These are phyloP conservation scores for Volucella inanis DNA, from an alignment of 2,888 invertebrate genomes.

Conservation along the genomic window DNA sequence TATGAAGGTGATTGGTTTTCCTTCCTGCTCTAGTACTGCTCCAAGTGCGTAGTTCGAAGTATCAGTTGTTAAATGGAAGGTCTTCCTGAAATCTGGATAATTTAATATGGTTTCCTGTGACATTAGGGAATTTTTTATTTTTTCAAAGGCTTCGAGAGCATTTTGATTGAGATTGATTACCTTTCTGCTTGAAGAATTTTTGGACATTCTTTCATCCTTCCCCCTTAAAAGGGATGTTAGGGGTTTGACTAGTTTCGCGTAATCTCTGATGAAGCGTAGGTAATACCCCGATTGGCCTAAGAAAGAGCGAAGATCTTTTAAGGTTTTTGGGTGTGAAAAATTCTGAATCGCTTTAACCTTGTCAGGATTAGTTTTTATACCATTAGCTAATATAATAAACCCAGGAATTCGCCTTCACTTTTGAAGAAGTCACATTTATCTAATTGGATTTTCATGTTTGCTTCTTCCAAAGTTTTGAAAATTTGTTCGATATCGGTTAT, in stretches of 20 bases:
- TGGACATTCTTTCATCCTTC: constrained; percentile 56
- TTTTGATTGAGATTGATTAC: constrained; percentile 16
- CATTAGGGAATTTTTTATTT: constrained; percentile 45
- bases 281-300: constrained; percentile 43
- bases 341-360: constrained; percentile 51
- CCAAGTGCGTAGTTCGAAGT: constrained; percentile 45
- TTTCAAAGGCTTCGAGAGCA: constrained; percentile 47
- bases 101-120: constrained; percentile 31
- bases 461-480: constrained; percentile 30
- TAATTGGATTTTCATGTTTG: constrained; percentile 54
- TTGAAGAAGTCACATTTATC: constrained; percentile 66
- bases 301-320: constrained; percentile 49
- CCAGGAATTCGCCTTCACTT: no score
- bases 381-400: no score
- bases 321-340: constrained; percentile 46
- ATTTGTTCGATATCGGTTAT: constrained; percentile 38
- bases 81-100: constrained; percentile 78
- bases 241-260: constrained; percentile 56
- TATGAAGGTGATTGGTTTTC: no score
- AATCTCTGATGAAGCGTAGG: constrained; percentile 46
- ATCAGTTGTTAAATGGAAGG: constrained; percentile 46
- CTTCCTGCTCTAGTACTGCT: no score
- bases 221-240: constrained; percentile 56
- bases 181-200: constrained; percentile 43
- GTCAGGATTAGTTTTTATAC: constrained; percentile 54